These are phyloP conservation scores for Onthophagus sagittarius DNA, from an alignment of 2,888 invertebrate species.

Conservation along the genomic window DNA sequence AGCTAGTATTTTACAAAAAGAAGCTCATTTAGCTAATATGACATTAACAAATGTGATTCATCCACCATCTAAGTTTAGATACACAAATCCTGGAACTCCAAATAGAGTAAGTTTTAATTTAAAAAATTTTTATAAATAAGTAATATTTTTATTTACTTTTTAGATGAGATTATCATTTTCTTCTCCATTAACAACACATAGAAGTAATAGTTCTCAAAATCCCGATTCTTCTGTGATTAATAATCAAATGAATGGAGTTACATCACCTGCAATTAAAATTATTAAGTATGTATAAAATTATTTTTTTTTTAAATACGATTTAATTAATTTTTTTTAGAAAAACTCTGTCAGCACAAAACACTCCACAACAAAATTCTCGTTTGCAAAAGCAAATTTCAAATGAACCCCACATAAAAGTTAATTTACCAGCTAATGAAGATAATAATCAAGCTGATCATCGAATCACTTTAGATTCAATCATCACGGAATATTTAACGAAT, in stretches of 20 bases:
- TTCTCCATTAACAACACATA: slow-evolving; percentile 23
- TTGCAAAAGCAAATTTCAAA: slow-evolving; percentile 54
- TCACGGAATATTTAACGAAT: slow-evolving; percentile 93
- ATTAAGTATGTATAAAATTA: slow-evolving; percentile 20
- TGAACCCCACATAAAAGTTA: slow-evolving; percentile 38
- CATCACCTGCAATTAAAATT: slow-evolving; percentile 21
- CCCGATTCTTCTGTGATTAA: not conserved
- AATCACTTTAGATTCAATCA: slow-evolving; percentile 83
- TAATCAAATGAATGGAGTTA: not conserved
- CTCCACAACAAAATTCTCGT: slow-evolving; percentile 37
- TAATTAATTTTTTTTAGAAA: slow-evolving; percentile 26
- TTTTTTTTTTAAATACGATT: not conserved
- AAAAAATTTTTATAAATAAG: not conserved
- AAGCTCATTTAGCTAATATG: slow-evolving; percentile 65
- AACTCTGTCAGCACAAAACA: slow-evolving; percentile 16
- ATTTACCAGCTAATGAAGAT: slow-evolving; percentile 33
- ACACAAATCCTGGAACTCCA: slow-evolving; percentile 53
- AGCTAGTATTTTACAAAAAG: slow-evolving; percentile 69
- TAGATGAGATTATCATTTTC: slow-evolving; percentile 24
- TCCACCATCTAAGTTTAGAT: slow-evolving; percentile 49
- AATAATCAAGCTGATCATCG: slow-evolving; percentile 43
- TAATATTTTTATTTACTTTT: not conserved
- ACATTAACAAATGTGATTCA: slow-evolving; percentile 43
- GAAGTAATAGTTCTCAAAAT: slow-evolving; percentile 7
- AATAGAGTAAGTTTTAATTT: slow-evolving; percentile 46